A percentile compares a stretch with the other conserved stretches of the same genome.
phyloP scores from a whole-genome alignment of 2,888 invertebrate species.

The Adela reaumurella region DNA sequence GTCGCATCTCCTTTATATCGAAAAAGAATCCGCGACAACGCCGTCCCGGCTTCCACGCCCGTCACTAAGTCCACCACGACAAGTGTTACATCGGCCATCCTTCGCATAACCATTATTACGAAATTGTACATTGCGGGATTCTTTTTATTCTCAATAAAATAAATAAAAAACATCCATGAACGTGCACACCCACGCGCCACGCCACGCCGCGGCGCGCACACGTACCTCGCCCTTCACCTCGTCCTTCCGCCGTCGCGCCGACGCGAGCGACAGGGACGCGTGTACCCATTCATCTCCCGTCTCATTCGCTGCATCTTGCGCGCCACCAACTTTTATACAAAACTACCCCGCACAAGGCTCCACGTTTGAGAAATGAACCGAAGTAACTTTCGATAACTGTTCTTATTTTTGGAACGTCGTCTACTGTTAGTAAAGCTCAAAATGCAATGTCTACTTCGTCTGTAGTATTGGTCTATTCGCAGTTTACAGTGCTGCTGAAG shows the following conservation, averaged over 20 bases:
- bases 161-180: conserved; percentile 52
- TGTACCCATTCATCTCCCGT: conserved; percentile 13
- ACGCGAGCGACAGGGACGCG: conserved; percentile 24
- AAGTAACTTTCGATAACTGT: too few species aligned
- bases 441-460: too few species aligned
- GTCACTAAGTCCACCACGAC: too few species aligned
- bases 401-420: too few species aligned
- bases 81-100: neutral
- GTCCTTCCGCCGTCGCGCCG: conserved; percentile 26
- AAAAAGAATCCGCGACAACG: too few species aligned
- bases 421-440: too few species aligned
- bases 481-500: too few species aligned
- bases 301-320: conserved; percentile 33
- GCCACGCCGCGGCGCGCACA: conserved; percentile 27
- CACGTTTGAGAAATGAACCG: too few species aligned
- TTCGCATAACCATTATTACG: neutral
- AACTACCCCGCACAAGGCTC: neutral
- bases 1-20: too few species aligned
- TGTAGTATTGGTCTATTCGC: too few species aligned
- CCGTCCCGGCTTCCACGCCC: too few species aligned
- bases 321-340: neutral
- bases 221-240: conserved; percentile 20
- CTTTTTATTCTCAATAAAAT: conserved; percentile 28
- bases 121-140: neutral
- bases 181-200: conserved; percentile 52